Evolutionary conservation across 23 tunicate genomes (phyloP).

Genomic region (Trididemnum nubilum): DNA sequence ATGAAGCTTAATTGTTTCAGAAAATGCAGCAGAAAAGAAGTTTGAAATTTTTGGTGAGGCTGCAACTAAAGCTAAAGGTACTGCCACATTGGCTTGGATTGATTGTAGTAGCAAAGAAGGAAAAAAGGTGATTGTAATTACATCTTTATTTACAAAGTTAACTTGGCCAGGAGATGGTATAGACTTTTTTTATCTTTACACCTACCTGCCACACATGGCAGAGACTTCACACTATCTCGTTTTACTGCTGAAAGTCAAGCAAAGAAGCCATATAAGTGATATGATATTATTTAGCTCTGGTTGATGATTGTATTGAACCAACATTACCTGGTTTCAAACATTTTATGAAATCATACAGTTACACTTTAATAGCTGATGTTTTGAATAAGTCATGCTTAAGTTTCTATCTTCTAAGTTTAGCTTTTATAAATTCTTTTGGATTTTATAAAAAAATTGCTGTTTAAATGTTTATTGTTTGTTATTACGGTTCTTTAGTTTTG

Average conservation of each 20-base stretch:
- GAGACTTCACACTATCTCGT: too few species aligned
- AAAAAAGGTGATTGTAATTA: slow-evolving; percentile 61
- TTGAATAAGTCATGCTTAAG: too few species aligned
- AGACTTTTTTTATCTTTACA: too few species aligned
- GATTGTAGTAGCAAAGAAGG: slow-evolving; percentile 89
- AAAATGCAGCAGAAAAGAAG: slow-evolving; percentile 39
- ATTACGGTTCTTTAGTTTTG: not conserved
- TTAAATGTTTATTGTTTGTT: not conserved
- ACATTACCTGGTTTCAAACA: too few species aligned
- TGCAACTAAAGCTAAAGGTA: slow-evolving; percentile 71
- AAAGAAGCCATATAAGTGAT: too few species aligned
- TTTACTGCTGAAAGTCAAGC: too few species aligned
- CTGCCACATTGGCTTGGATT: slow-evolving; percentile 76
- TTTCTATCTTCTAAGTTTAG: not conserved
- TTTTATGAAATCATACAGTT: too few species aligned
- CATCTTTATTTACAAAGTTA: not conserved
- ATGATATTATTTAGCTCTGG: too few species aligned
- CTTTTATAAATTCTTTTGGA: not conserved
- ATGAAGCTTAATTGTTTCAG: slow-evolving; percentile 31
- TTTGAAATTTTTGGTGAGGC: slow-evolving; percentile 72
- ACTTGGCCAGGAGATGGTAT: not conserved
- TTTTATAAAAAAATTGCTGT: not conserved
- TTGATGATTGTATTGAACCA: too few species aligned
- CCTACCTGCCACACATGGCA: too few species aligned
- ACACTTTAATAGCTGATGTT: too few species aligned